These are phyloP conservation scores for Pterocles gutturalis DNA, from an alignment of 2,113 vertebrate species.

Conservation along the genomic window DNA sequence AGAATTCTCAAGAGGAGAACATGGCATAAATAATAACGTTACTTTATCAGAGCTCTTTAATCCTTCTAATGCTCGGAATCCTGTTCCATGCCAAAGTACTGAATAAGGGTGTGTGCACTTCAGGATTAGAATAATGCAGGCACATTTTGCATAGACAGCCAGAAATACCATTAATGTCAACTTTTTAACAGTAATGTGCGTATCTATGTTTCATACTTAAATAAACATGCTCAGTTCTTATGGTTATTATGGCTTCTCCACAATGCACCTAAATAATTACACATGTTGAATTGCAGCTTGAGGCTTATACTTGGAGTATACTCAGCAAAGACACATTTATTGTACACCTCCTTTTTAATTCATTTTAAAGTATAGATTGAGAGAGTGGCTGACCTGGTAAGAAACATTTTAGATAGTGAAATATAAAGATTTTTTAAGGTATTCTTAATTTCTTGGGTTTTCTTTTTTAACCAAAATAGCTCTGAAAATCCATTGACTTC, in stretches of 20 bases:
- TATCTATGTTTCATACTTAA: background rate
- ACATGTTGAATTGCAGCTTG: background rate
- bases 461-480: background rate
- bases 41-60: background rate
- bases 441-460: constrained; percentile 11
- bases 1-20: background rate
- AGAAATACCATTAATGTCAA: background rate
- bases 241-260: background rate
- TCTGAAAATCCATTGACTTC: constrained; percentile 60
- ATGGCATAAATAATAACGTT: background rate
- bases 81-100: background rate
- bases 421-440: constrained; percentile 10
- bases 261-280: background rate
- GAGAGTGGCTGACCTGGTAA: background rate
- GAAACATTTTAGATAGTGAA: constrained; percentile 25
- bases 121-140: background rate
- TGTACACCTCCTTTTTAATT: background rate
- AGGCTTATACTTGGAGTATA: background rate
- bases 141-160: background rate
- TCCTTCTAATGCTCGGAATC: background rate
- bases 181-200: background rate
- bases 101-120: background rate
- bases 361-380: background rate
- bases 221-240: background rate
- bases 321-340: background rate